Percentiles rank a stretch among this genome's conserved stretches.
Conservation (phyloP, 2,888 invertebrate genomes). For the Ichneumoninae sp. region DNA sequence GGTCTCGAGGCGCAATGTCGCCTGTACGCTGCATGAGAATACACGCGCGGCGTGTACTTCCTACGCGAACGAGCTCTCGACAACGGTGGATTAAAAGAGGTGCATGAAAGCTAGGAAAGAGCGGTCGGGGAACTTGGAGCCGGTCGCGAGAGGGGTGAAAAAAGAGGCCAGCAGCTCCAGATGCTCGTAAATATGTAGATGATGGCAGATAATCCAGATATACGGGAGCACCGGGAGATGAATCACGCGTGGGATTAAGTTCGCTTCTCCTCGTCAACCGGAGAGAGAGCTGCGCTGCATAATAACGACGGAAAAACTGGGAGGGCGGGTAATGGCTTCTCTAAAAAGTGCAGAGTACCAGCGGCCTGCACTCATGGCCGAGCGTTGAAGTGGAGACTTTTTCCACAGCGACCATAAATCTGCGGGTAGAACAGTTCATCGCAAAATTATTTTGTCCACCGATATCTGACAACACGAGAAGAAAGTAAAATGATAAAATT, state of each 20-base stretch:
- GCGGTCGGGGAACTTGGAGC: slow-evolving; percentile 11
- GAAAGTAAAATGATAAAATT: not conserved
- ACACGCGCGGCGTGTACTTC: slow-evolving; percentile 25
- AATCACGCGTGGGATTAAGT: slow-evolving; percentile 81
- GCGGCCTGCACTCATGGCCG: not conserved
- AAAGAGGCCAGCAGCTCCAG: slow-evolving; percentile 46
- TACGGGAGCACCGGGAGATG: slow-evolving; percentile 74
- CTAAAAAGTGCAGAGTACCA: slow-evolving; percentile 20
- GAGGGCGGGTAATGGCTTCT: slow-evolving; percentile 37
- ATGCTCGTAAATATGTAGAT: slow-evolving; percentile 82
- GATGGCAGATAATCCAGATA: slow-evolving; percentile 83
- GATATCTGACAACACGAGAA: not conserved
- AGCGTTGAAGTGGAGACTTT: not conserved
- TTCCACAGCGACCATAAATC: not conserved
- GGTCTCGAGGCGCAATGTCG: slow-evolving; percentile 34
- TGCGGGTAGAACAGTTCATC: not conserved
- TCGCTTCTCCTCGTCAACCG: slow-evolving; percentile 70
- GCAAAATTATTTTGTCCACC: not conserved
- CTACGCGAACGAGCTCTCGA: slow-evolving; percentile 49
- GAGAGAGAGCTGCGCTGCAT: slow-evolving; percentile 51
- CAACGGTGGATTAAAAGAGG: slow-evolving; percentile 47
- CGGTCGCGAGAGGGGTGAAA: slow-evolving; percentile 22
- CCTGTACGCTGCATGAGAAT: not conserved
- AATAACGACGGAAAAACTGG: slow-evolving; percentile 44
- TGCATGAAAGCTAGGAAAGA: slow-evolving; percentile 45